Evolutionary conservation across 2,797 vertebrate genomes (phyloP), one percentile per base, ranked within the genome.

Genomic region (Taeniopygia guttata): DNA sequence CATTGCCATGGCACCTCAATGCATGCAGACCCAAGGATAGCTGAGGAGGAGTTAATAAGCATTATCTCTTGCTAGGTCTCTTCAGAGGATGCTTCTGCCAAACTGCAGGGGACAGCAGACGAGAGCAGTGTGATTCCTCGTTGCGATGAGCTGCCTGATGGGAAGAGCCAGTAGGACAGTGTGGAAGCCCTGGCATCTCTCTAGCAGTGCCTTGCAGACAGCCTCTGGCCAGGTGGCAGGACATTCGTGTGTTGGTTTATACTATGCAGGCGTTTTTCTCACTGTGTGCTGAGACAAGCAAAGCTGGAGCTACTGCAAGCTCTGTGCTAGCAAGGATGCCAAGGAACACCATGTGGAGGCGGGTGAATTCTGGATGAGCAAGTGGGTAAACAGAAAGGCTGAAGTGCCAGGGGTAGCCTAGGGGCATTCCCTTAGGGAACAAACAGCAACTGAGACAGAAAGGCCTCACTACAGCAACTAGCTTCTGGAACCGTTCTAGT

Each of bases 331-430:
- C 0, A 1, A 85, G 81, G 72, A 70, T 86, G 92, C 95, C 96
- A 96, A 91, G 87, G 94, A 97, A 94, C 93, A 89, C 91, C 89
- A 91, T 79, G 95, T 43, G 91, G 95, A 96, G 91, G 95, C n/a
- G 66, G 73, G 66, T 94, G 89, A 80, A 85, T 94, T 94, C 91
- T 95, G 92, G 79, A 95, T 87, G 77, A 86, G 90, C 21, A 1
- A 91, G 87, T 93, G 89, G 87, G 89, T 94, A 96, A 95, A 94
- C 89, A 91, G 89, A 93, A 91, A 95, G 88, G 70, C 87, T 93
- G 70, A 81, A 92, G 95, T 84, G 94, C 95, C 89, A 96, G 92
- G 69, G 76, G 79, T 91, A 96, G 87, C 92, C 87, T 89, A 16
- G 4, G 55, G 94, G 85, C 92, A 94, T 92, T 95, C 87, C 94